Evolutionary conservation across 2,888 invertebrate species (phyloP).

Genomic region (Synergus japonicus): DNA sequence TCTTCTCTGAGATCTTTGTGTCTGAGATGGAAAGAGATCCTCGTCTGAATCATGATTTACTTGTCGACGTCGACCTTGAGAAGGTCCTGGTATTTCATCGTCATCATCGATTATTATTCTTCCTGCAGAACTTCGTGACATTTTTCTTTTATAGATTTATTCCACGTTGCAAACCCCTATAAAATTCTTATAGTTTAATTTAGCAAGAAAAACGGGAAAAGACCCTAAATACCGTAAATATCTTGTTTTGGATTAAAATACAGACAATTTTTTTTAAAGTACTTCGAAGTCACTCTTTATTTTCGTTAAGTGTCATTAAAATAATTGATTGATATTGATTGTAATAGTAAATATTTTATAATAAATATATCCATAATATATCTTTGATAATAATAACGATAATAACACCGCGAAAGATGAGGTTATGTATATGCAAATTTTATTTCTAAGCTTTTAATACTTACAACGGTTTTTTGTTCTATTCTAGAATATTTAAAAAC

Average conservation of each 20-base stretch:
- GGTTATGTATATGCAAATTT: neutral
- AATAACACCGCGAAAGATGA: neutral
- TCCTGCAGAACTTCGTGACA: neutral
- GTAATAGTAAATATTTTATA: too few species aligned
- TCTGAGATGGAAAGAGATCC: neutral
- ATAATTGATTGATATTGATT: too few species aligned
- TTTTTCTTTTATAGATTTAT: neutral
- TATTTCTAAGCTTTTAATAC: neutral
- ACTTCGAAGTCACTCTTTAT: too few species aligned
- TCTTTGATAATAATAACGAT: too few species aligned
- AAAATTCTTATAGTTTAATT: neutral
- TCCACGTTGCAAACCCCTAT: neutral
- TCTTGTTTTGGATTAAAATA: too few species aligned
- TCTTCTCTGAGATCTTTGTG: neutral
- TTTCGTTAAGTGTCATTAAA: too few species aligned
- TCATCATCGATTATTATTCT: neutral
- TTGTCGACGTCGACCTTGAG: neutral
- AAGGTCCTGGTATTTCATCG: neutral
- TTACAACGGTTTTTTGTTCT: neutral
- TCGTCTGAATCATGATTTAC: neutral
- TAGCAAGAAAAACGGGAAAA: too few species aligned
- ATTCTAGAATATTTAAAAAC: neutral
- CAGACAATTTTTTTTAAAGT: too few species aligned
- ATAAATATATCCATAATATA: too few species aligned
- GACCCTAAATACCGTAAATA: too few species aligned